These are phyloP conservation scores for Falco biarmicus DNA, from an alignment of 2,797 vertebrate genomes.

Conservation along the genomic window DNA sequence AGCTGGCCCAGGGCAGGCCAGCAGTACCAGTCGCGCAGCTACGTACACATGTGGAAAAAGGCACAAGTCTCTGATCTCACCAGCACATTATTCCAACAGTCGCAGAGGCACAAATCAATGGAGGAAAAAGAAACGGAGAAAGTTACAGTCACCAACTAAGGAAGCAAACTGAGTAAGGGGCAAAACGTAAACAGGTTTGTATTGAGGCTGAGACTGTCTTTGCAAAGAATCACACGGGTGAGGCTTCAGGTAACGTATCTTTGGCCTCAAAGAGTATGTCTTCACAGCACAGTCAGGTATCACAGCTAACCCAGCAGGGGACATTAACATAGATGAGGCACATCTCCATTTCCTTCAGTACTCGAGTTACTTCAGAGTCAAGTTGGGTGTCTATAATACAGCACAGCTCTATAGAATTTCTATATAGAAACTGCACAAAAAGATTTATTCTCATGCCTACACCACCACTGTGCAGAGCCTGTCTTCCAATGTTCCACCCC, in stretches of 20 bases:
- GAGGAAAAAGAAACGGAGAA: background rate
- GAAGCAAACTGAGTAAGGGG: background rate
- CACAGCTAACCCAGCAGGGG: background rate
- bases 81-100: background rate
- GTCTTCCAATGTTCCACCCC: rapidly evolving
- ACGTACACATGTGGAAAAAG: background rate
- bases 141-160: background rate
- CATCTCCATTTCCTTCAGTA: background rate
- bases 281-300: background rate
- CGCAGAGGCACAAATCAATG: background rate
- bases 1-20: background rate
- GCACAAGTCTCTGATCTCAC: background rate
- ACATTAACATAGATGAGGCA: rapidly evolving
- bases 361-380: background rate
- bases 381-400: background rate
- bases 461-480: background rate
- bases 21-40: background rate
- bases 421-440: background rate
- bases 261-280: rapidly evolving
- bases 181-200: rapidly evolving
- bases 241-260: background rate
- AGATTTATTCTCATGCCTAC: background rate
- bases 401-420: background rate
- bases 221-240: background rate
- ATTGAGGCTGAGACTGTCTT: background rate